phyloP scores from a whole-genome alignment of 2,113 vertebrate species.

The Neolamprologus fasciatus region DNA sequence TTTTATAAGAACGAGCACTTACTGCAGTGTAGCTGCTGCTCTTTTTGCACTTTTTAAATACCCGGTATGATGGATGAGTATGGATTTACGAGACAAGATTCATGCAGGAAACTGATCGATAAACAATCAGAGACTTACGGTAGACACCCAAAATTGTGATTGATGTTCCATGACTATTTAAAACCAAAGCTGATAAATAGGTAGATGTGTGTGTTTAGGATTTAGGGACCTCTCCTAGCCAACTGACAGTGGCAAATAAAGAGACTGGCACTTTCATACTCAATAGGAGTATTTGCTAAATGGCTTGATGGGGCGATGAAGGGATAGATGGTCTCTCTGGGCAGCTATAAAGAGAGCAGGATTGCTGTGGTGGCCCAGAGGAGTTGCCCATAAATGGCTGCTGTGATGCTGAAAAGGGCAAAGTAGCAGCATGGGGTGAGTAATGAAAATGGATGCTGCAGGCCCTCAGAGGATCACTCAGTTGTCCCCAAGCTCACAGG shows the following conservation, averaged over 20 bases:
- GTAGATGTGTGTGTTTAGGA: not conserved
- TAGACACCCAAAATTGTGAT: not conserved
- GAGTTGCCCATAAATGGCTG: slow-evolving; percentile 18
- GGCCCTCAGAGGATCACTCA: not conserved
- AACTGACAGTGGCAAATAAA: not conserved
- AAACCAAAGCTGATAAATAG: not conserved
- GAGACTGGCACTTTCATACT: not conserved
- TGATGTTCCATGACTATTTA: not conserved
- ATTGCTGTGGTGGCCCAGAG: not conserved
- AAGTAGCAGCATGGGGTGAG: slow-evolving; percentile 1
- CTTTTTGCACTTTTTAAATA: not conserved
- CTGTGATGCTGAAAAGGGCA: slow-evolving; percentile 55
- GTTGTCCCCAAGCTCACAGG: not conserved
- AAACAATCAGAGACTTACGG: not conserved
- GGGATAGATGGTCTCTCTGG: not conserved
- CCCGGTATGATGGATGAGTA: not conserved
- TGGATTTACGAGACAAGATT: not conserved
- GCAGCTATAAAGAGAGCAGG: not conserved
- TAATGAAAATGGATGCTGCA: slow-evolving; percentile 5
- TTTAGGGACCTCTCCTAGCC: not conserved
- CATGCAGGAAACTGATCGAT: not conserved
- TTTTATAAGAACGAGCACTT: not conserved
- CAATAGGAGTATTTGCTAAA: not conserved
- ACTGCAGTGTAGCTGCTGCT: not conserved
- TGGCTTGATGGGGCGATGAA: not conserved